phyloP scores from a whole-genome alignment of 2,113 vertebrate genomes.

The Stegastes partitus region DNA sequence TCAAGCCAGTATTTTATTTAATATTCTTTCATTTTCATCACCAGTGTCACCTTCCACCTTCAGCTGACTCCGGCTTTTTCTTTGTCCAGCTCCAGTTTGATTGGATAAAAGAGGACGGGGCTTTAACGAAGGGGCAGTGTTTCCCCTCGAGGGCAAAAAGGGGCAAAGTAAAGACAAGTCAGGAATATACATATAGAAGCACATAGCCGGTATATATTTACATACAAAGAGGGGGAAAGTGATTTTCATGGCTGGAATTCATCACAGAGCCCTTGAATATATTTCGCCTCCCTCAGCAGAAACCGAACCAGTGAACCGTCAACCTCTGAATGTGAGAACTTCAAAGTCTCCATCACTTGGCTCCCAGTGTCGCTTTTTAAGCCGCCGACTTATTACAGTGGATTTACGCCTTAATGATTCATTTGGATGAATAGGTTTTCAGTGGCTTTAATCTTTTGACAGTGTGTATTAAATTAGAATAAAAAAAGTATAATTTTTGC shows the following conservation, averaged over 20 bases:
- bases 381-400: background rate
- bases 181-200: background rate
- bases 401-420: background rate
- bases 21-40: background rate
- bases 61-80: constrained; percentile 29
- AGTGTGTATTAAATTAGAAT: too few species aligned
- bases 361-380: background rate
- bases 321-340: background rate
- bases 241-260: too few species aligned
- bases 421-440: background rate
- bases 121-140: constrained; percentile 12
- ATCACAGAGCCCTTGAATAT: background rate
- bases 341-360: background rate
- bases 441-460: too few species aligned
- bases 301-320: background rate
- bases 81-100: background rate
- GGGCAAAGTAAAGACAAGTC: too few species aligned
- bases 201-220: background rate
- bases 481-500: too few species aligned
- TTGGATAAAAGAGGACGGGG: background rate
- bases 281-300: constrained; percentile 32
- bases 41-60: constrained; percentile 29
- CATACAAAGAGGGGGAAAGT: background rate
- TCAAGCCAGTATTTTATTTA: too few species aligned
- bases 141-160: background rate